Conservation (phyloP, 2,888 invertebrate genomes). For the Drosophila anceps region DNA sequence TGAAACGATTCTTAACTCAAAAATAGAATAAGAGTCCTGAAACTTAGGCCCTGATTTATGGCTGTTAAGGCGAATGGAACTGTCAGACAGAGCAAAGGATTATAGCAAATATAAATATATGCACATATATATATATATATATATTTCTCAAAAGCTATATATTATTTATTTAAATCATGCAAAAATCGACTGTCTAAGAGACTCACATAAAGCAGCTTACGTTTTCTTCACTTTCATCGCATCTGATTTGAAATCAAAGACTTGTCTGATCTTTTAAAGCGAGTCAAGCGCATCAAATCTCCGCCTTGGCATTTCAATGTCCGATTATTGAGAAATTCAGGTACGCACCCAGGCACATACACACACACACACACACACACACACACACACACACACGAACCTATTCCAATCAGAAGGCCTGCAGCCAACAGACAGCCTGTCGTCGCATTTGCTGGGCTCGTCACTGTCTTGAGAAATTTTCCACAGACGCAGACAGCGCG, state of each 20-base stretch:
- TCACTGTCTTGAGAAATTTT: slow-evolving; percentile 59
- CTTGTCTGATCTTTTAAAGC: slow-evolving; percentile 22
- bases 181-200: neutral
- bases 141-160: neutral
- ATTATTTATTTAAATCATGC: neutral
- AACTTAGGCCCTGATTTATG: neutral
- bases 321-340: slow-evolving; percentile 36
- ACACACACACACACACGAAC: slow-evolving; percentile 2
- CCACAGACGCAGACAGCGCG: slow-evolving; percentile 56
- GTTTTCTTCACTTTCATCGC: neutral
- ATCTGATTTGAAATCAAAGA: slow-evolving; percentile 5
- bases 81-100: neutral
- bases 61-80: no score
- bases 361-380: neutral
- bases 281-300: slow-evolving; percentile 25
- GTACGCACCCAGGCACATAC: slow-evolving; percentile 1
- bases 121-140: neutral
- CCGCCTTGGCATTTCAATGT: slow-evolving; percentile 57
- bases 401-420: slow-evolving; percentile 35
- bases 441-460: slow-evolving; percentile 45
- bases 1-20: no score
- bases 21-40: neutral
- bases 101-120: neutral
- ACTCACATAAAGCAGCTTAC: neutral
- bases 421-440: slow-evolving; percentile 68